Base-by-base conservation (phyloP, 2,888 invertebrate species). In the Leptopterna dolabrata region DNA sequence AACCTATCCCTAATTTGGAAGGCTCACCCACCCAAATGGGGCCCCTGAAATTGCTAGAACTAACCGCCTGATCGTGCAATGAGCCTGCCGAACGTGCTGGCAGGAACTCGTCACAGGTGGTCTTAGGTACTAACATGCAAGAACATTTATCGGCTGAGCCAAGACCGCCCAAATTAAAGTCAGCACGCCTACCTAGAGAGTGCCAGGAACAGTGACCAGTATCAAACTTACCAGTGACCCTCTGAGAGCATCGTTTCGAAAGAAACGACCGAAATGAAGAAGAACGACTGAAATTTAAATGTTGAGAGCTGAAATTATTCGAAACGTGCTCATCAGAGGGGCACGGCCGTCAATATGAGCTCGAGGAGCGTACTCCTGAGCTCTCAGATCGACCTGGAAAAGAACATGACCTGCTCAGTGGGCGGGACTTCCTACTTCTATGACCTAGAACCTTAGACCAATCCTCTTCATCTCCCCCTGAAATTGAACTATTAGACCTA, bases 171-270 rank as follows among this genome's bases (percentile, higher is more conserved):
- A 36, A 36, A 16, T 3, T 55, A 55, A 55, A 55, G 19, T 55
- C 11, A 55, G 55, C 55, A 16, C 11, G 16, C 55, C 55, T 55
- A 55, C 55, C 55, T 55, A 55, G 55, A 55, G 55, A 55, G 11
- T 55, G 19, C 55, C 55, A 55, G 19, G 55, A 55, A 55, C 55
- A 55, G 55, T 55, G 55, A 55, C 55, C 55, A 55, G 55, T 55
- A 55, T 55, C 55, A 55, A 55, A 55, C 55, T 55, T 55, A 55
- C 55, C 55, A 55, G 55, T 55, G 55, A 55, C 55, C 55, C 55
- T 55, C 55, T 55, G 55, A 55, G 55, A 55, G 55, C 55, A 55
- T 55, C 55, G 55, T 55, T 55, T 55, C 55, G 55, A 55, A 55
- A n/a, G 55, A 55, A 55, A 55, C 3, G 55, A 55, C 55, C 55